Evolutionary conservation across 2,113 vertebrate genomes (phyloP).

Genomic region (Sander lucioperca): DNA sequence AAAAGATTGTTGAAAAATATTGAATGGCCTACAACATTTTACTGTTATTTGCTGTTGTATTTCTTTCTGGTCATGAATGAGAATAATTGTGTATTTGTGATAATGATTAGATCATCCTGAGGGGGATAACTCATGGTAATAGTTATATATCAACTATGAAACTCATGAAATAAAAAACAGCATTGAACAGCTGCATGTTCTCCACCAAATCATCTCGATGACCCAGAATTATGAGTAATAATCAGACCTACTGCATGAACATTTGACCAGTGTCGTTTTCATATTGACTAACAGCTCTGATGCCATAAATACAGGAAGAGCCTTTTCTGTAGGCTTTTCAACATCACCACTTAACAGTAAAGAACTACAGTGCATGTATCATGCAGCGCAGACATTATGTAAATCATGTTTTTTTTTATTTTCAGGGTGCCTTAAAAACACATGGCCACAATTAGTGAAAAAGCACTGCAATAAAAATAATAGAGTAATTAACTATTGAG

Average conservation of each 20-base stretch:
- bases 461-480: too few relatives aligned
- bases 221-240: not conserved
- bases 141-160: not conserved
- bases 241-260: not conserved
- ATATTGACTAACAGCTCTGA: conserved; percentile 2
- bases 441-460: too few relatives aligned
- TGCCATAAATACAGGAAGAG: not conserved
- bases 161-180: too few relatives aligned
- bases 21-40: not conserved
- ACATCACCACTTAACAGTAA: not conserved
- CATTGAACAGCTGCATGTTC: not conserved
- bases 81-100: not conserved
- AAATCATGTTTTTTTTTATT: not conserved
- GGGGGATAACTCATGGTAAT: not conserved
- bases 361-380: not conserved
- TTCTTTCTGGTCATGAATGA: not conserved
- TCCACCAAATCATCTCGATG: not conserved
- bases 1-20: not conserved
- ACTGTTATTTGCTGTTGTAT: not conserved
- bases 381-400: not conserved
- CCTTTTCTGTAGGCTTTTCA: not conserved
- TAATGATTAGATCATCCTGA: not conserved
- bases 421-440: not conserved
- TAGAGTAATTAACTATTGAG: too few relatives aligned
- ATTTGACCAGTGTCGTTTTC: conserved; percentile 1